Evolutionary conservation across 2,113 vertebrate species (phyloP).

Genomic region (Bungarus multicinctus): DNA sequence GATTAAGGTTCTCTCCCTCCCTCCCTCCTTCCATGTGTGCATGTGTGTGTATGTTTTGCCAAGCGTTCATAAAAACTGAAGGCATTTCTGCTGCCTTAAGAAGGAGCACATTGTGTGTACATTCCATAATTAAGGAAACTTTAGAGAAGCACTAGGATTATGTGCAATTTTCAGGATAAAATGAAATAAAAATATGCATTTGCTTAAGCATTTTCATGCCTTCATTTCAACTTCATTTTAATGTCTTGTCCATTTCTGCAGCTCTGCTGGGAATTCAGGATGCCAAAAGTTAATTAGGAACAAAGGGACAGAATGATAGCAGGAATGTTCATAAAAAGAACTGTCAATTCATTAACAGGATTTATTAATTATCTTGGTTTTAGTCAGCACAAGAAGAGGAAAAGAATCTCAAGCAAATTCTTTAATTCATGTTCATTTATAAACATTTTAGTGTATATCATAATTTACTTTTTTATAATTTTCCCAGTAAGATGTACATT

Average conservation of each 20-base stretch:
- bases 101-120: background rate
- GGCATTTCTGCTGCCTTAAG: background rate
- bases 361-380: conserved; percentile 6
- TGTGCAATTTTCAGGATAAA: background rate
- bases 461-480: background rate
- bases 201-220: background rate
- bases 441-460: background rate
- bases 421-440: background rate
- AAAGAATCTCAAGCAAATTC: background rate
- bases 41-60: background rate
- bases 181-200: background rate
- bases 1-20: background rate
- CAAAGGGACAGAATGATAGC: background rate
- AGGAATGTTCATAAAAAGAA: background rate
- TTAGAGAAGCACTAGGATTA: background rate
- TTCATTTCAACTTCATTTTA: background rate
- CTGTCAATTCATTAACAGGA: background rate
- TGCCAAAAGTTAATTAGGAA: conserved; percentile 2
- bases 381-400: background rate
- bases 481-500: background rate
- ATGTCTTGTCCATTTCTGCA: background rate
- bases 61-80: background rate
- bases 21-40: no score
- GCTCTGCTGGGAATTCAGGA: background rate
- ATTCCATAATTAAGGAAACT: background rate